phyloP scores from a whole-genome alignment of 2,113 vertebrate species.

The Alethe diademata region DNA sequence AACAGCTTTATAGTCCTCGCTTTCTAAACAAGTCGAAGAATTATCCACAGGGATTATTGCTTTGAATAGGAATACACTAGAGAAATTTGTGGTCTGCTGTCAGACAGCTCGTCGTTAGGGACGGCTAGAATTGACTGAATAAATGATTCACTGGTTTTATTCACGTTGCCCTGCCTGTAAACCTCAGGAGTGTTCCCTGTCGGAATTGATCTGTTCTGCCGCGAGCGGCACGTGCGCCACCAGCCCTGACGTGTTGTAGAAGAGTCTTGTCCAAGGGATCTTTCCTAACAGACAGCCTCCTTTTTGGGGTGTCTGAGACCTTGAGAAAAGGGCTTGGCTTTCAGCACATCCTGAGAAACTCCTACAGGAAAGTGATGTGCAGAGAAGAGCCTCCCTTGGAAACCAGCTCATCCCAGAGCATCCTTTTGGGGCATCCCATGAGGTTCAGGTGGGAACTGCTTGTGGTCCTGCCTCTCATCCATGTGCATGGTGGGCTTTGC shows the following conservation, averaged over 20 bases:
- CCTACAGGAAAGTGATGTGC: accelerated
- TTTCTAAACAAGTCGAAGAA: neutral
- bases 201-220: neutral
- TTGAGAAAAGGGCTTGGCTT: neutral
- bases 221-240: accelerated
- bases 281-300: neutral
- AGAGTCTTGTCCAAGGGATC: neutral
- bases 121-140: neutral
- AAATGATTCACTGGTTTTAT: neutral
- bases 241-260: accelerated
- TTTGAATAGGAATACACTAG: neutral
- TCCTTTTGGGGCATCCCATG: accelerated
- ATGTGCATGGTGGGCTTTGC: neutral
- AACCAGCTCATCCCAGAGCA: neutral
- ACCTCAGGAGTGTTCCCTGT: neutral
- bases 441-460: neutral
- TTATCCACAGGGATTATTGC: neutral
- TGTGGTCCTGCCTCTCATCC: accelerated
- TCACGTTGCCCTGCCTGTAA: neutral
- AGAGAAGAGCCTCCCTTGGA: neutral
- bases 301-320: neutral
- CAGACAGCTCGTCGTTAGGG: neutral
- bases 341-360: neutral
- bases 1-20: neutral
- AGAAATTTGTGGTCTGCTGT: neutral